Percentiles rank a stretch among this genome's conserved stretches.
Evolutionary conservation across 1,140 invertebrate genomes (phyloP).

Genomic region (Aporrectodea caliginosa): DNA sequence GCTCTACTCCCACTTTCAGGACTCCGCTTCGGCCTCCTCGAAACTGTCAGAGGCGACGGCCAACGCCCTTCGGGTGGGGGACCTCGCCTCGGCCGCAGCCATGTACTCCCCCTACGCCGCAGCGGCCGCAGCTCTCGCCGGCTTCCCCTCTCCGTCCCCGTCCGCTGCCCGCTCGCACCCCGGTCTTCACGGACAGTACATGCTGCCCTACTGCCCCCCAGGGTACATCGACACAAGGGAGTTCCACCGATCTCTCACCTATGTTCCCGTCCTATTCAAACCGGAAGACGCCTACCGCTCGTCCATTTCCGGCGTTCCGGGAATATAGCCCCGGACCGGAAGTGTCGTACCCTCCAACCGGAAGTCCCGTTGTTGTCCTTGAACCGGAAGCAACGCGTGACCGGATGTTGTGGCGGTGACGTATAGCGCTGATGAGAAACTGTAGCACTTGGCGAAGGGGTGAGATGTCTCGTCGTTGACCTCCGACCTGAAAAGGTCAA

Average conservation of each 20-base stretch:
- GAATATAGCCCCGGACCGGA: no score
- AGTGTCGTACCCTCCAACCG: no score
- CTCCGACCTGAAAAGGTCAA: no score
- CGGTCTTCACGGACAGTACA: not conserved
- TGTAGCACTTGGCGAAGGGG: no score
- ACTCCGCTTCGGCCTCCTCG: constrained; percentile 22
- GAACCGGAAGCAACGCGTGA: no score
- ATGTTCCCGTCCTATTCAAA: not conserved
- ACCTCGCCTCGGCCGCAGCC: constrained; percentile 18
- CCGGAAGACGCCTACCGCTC: not conserved
- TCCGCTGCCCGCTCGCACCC: not conserved
- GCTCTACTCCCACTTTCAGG: not conserved
- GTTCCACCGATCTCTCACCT: not conserved
- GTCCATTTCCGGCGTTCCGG: not conserved
- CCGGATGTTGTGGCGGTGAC: no score
- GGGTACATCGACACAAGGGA: not conserved
- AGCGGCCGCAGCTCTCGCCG: constrained; percentile 34
- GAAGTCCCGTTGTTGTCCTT: no score
- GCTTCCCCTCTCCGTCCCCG: not conserved
- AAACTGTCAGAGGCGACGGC: constrained; percentile 10
- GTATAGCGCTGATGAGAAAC: no score
- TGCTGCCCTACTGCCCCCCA: not conserved
- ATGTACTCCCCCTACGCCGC: constrained; percentile 31
- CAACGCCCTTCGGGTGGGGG: constrained; percentile 5
- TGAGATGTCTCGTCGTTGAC: no score